Evolutionary conservation across 2,797 vertebrate species (phyloP).

Genomic region (Pempheris klunzingeri): DNA sequence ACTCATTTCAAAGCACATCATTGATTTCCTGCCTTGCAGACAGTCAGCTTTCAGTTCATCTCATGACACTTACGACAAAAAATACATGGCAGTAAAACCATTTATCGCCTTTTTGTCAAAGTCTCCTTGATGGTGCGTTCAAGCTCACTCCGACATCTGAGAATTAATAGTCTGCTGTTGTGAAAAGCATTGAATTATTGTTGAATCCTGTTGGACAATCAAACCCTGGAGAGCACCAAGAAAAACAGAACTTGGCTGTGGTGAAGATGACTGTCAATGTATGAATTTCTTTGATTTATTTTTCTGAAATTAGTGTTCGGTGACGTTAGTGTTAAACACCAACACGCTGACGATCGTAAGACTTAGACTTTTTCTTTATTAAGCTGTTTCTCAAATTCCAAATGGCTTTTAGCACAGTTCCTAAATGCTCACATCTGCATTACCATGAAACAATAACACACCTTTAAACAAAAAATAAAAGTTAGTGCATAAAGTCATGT

Average conservation of each 20-base stretch:
- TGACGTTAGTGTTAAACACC: background rate
- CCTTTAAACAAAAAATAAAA: background rate
- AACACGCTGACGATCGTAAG: too few relatives aligned
- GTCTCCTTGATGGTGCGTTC: background rate
- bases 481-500: too few relatives aligned
- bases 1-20: background rate
- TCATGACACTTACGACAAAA: background rate
- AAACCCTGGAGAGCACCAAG: background rate
- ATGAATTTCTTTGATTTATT: background rate
- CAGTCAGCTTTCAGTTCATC: background rate
- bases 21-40: background rate
- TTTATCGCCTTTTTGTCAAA: background rate
- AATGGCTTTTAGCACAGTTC: background rate
- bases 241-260: background rate
- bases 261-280: too few relatives aligned
- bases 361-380: too few relatives aligned
- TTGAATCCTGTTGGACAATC: background rate
- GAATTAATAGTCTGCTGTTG: background rate
- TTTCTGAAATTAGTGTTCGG: too few relatives aligned
- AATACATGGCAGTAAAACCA: background rate
- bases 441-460: background rate
- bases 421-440: background rate
- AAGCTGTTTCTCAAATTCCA: background rate
- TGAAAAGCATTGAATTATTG: background rate
- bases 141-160: background rate